A percentile compares a stretch with the other conserved stretches of the same genome.
phyloP scores from a whole-genome alignment of 2,888 invertebrate species.

The Callimorpha dominula region DNA sequence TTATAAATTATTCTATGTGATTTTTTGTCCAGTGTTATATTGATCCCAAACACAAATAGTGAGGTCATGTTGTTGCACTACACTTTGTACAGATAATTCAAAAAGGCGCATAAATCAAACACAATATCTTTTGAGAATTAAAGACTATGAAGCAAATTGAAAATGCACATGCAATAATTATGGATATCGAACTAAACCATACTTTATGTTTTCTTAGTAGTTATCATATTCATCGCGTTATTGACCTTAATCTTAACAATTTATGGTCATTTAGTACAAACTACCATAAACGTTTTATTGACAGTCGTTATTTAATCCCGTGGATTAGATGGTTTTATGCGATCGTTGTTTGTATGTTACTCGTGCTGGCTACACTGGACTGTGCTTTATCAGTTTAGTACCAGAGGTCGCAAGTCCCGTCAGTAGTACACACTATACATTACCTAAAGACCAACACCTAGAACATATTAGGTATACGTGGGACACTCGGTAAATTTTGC shows the following conservation, averaged over 20 bases:
- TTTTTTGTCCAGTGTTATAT: neutral
- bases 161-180: constrained; percentile 37
- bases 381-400: neutral
- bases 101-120: neutral
- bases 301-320: constrained; percentile 76
- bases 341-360: constrained; percentile 62
- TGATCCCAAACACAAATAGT: neutral
- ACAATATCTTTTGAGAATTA: neutral
- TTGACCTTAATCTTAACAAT: constrained; percentile 84
- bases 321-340: constrained; percentile 67
- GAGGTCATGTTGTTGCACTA: neutral
- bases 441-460: too few species aligned
- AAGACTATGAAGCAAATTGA: constrained; percentile 14
- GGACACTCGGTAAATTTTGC: too few species aligned
- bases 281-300: constrained; percentile 82
- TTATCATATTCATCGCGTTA: constrained; percentile 81
- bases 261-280: constrained; percentile 80
- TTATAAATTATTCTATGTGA: neutral
- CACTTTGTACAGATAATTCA: neutral
- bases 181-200: constrained; percentile 43
- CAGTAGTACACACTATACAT: too few species aligned
- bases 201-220: constrained; percentile 66
- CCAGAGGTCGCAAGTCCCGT: neutral
- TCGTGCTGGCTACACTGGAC: constrained; percentile 23
- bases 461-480: too few species aligned